phyloP scores from a whole-genome alignment of 2,797 vertebrate genomes.

The Sternotherus odoratus region DNA sequence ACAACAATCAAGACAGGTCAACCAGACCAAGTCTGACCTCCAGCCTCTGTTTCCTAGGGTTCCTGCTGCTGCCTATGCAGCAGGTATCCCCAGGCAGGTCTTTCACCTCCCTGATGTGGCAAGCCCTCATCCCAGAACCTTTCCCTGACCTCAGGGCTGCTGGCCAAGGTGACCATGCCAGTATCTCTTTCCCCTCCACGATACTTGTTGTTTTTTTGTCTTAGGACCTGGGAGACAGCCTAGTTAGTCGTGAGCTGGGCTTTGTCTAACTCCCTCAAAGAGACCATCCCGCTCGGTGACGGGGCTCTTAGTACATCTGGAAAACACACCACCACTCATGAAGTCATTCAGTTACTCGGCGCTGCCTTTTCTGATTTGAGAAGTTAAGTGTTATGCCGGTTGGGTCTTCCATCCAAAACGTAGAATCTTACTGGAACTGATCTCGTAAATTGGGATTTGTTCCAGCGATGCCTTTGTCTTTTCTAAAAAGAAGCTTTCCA shows the following conservation, averaged over 20 bases:
- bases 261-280: not conserved
- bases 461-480: not conserved
- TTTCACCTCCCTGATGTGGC: not conserved
- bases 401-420: not conserved
- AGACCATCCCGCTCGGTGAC: not conserved
- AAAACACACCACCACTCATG: not conserved
- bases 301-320: not conserved
- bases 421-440: not conserved
- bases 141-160: not conserved
- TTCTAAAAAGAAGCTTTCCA: slow-evolving; percentile 26
- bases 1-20: not conserved
- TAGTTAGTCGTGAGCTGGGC: not conserved
- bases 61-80: not conserved
- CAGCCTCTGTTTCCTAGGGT: not conserved
- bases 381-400: not conserved
- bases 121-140: not conserved
- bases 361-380: not conserved
- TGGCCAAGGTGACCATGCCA: not conserved
- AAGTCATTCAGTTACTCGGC: not conserved
- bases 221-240: not conserved
- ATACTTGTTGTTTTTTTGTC: not conserved
- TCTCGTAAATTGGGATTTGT: slow-evolving; percentile 28
- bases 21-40: not conserved
- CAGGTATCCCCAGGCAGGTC: not conserved
- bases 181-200: not conserved